These are phyloP conservation scores for Eumacrocentrus americanus DNA, from an alignment of 2,888 invertebrate genomes.

Conservation along the genomic window DNA sequence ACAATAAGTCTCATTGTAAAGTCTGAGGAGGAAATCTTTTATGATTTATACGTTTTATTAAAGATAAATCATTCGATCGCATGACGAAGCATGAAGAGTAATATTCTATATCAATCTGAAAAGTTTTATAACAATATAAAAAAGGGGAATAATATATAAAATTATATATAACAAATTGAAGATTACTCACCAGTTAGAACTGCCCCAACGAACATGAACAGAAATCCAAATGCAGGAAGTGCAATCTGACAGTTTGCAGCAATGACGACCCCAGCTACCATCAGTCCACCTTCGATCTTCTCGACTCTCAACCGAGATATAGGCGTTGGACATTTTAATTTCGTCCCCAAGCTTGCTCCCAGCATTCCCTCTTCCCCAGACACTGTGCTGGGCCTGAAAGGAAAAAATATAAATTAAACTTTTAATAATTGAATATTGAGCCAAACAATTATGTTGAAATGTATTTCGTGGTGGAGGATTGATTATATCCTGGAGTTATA, in stretches of 20 bases:
- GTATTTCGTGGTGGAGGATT: no score
- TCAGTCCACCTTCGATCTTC: constrained; percentile 78
- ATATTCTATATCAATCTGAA: no score
- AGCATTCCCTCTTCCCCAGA: constrained; percentile 64
- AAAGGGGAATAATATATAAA: no score
- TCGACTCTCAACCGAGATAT: constrained; percentile 75
- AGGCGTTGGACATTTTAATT: constrained; percentile 68
- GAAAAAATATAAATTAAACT: constrained; percentile 28
- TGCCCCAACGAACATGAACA: constrained; percentile 77
- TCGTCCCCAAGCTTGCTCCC: constrained; percentile 50
- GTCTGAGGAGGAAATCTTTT: not conserved
- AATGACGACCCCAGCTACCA: constrained; percentile 78
- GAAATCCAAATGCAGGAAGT: constrained; percentile 76
- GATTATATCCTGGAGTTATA: no score
- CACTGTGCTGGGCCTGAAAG: constrained; percentile 67
- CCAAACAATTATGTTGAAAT: no score
- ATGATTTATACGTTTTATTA: not conserved
- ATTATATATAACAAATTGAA: not conserved
- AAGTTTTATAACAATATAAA: no score
- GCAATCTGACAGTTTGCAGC: constrained; percentile 81
- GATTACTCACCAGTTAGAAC: constrained; percentile 72
- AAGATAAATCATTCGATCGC: no score
- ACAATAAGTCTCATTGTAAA: not conserved
- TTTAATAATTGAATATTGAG: no score
- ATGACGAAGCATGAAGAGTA: no score